phyloP scores from a whole-genome alignment of 35 echinoderm and acorn worm genomes.

The Acanthaster planci region DNA sequence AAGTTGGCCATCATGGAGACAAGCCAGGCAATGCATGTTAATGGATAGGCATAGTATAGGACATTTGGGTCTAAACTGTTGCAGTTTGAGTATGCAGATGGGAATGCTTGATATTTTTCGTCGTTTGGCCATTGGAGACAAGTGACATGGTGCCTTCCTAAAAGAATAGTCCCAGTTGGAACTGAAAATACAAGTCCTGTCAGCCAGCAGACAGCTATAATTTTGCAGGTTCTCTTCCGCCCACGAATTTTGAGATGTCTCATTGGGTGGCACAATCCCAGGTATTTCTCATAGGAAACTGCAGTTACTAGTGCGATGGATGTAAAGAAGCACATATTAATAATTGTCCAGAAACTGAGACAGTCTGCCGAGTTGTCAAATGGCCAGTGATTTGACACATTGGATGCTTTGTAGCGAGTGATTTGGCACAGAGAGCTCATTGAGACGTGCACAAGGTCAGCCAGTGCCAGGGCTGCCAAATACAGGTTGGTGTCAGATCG shows the following conservation, averaged over 20 bases:
- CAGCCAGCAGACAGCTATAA: not conserved
- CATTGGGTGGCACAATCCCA: not conserved
- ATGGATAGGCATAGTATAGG: no score
- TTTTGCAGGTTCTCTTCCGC: not conserved
- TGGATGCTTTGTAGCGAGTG: not conserved
- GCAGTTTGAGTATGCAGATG: not conserved
- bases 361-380: not conserved
- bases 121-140: not conserved
- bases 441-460: not conserved
- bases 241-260: not conserved
- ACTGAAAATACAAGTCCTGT: not conserved
- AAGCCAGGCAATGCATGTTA: no score
- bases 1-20: not conserved
- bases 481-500: not conserved
- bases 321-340: constrained; percentile 9
- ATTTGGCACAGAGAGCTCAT: not conserved
- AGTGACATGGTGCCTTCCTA: not conserved
- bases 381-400: not conserved
- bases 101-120: not conserved
- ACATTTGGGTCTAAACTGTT: not conserved
- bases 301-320: constrained; percentile 9
- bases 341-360: not conserved
- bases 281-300: constrained; percentile 1
- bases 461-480: not conserved
- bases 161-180: no score